phyloP scores from a whole-genome alignment of 2,113 vertebrate species.

The Petrocephalus zakoni region DNA sequence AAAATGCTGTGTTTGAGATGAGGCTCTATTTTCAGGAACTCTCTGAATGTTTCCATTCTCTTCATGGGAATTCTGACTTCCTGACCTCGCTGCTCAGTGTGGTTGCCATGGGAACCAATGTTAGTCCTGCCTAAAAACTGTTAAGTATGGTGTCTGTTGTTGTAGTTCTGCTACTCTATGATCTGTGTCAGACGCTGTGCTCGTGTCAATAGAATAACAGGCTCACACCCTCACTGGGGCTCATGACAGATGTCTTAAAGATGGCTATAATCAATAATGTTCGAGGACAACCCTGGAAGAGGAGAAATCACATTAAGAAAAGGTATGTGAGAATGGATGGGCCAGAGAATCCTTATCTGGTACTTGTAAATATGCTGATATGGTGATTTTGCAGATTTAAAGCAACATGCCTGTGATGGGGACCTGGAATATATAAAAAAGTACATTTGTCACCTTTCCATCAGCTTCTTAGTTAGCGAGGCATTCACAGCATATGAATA shows the following conservation, averaged over 20 bases:
- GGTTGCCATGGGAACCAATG: conserved; percentile 62
- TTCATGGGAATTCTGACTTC: conserved; percentile 37
- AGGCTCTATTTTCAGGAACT: conserved; percentile 30
- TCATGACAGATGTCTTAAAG: background rate
- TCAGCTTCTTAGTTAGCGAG: conserved; percentile 42
- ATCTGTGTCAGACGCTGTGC: background rate
- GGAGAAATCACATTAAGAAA: background rate
- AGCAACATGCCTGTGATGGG: conserved; percentile 13
- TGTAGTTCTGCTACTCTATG: background rate
- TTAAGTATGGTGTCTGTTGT: conserved; percentile 15
- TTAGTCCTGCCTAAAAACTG: conserved; percentile 38
- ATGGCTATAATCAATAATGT: background rate
- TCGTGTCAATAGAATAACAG: background rate
- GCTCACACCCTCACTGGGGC: background rate
- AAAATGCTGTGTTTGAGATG: conserved; percentile 22
- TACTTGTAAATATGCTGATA: conserved; percentile 27
- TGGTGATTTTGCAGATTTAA: conserved; percentile 33
- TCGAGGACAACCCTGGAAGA: background rate
- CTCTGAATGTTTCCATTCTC: conserved; percentile 34
- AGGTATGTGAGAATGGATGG: conserved; percentile 20
- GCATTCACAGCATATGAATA: conserved; percentile 36
- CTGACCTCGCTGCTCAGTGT: conserved; percentile 50
- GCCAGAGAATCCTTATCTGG: conserved; percentile 39
- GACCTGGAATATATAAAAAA: conserved; percentile 31
- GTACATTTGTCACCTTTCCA: conserved; percentile 31